phyloP scores from a whole-genome alignment of 2,888 invertebrate genomes.

The Zhengitettix transpicula region DNA sequence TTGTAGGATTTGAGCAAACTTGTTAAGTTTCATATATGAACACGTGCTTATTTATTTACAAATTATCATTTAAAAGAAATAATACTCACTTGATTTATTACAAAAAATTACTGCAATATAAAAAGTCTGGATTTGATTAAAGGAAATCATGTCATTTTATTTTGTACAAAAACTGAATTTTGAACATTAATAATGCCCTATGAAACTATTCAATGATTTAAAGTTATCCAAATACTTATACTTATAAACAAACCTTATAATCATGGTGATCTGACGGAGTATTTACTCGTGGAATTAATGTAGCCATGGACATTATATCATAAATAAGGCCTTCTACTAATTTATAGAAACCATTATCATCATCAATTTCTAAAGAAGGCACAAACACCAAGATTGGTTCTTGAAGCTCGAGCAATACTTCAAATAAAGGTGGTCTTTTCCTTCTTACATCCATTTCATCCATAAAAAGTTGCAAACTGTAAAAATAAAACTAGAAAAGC shows the following conservation, averaged over 20 bases:
- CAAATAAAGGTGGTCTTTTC: background rate
- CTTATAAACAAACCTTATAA: background rate
- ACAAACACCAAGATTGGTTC: conserved; percentile 55
- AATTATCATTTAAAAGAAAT: no score
- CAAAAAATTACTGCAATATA: no score
- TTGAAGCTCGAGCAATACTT: conserved; percentile 49
- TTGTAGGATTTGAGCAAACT: no score
- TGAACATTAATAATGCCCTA: no score
- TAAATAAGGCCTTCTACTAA: conserved; percentile 47
- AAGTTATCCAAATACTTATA: no score
- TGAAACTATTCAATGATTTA: no score
- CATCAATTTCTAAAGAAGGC: conserved; percentile 52
- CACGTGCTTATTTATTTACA: no score
- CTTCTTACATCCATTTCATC: conserved; percentile 35
- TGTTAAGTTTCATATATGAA: no score
- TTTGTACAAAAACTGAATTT: no score
- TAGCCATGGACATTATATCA: conserved; percentile 60
- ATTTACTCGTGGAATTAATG: conserved; percentile 48
- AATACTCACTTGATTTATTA: no score
- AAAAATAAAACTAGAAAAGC: conserved; percentile 17
- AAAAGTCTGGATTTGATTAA: background rate
- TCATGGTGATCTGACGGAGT: background rate
- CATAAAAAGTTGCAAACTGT: conserved; percentile 39
- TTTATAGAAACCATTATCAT: conserved; percentile 43
- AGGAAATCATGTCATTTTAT: background rate